These are phyloP conservation scores for Crotalus viridis DNA, from an alignment of 2,113 vertebrate species.

Conservation along the genomic window DNA sequence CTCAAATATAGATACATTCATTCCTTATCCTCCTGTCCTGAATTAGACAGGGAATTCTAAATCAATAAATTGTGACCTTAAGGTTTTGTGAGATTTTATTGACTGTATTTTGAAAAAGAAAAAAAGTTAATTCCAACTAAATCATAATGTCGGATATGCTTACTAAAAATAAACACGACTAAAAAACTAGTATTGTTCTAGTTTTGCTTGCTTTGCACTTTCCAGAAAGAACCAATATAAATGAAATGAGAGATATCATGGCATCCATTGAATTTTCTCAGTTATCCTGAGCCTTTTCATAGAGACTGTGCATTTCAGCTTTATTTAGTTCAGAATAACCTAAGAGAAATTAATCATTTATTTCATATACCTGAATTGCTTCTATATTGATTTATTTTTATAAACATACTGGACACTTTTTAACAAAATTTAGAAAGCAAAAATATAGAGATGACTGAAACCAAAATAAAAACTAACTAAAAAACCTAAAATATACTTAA, in stretches of 20 bases:
- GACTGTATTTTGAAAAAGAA: neutral
- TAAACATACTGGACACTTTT: neutral
- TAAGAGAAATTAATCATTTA: neutral
- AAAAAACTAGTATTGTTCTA: neutral
- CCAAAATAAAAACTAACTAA: neutral
- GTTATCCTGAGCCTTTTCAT: neutral
- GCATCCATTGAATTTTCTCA: neutral
- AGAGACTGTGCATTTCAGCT: neutral
- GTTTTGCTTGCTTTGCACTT: neutral
- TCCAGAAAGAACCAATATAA: neutral
- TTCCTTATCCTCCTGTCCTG: neutral
- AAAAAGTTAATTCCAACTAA: neutral
- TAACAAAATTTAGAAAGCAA: neutral
- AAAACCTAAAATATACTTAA: neutral
- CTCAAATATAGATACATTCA: neutral
- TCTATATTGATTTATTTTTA: neutral
- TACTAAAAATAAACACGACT: neutral
- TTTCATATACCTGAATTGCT: neutral
- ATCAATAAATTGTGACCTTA: neutral
- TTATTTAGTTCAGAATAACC: neutral
- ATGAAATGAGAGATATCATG: neutral
- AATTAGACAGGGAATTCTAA: neutral
- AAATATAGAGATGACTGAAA: neutral
- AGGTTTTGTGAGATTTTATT: neutral
- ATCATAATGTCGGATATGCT: neutral